phyloP scores from a whole-genome alignment of 2,113 vertebrate species.

The Taxidea taxus region DNA sequence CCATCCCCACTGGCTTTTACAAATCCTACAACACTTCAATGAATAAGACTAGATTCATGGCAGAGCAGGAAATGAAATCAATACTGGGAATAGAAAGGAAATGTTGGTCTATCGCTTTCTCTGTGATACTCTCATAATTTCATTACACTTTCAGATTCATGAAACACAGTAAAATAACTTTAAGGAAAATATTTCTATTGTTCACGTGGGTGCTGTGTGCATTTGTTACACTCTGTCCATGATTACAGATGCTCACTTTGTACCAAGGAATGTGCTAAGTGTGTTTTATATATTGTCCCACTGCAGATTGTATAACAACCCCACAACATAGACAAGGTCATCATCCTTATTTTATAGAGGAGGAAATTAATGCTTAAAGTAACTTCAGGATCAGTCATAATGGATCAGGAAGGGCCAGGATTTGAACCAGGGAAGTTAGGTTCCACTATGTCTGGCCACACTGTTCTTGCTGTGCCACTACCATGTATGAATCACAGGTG shows the following conservation, averaged over 20 bases:
- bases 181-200: neutral
- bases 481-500: neutral
- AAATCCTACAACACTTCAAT: neutral
- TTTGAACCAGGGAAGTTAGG: neutral
- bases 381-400: neutral
- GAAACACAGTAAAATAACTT: neutral
- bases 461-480: fast-evolving
- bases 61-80: neutral
- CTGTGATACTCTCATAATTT: neutral
- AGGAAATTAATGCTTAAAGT: neutral
- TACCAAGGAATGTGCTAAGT: neutral
- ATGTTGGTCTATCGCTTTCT: neutral
- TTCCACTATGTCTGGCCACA: too few relatives aligned
- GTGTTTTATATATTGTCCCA: neutral
- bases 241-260: neutral
- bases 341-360: neutral
- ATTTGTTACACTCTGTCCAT: neutral
- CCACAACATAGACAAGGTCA: neutral
- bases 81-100: neutral
- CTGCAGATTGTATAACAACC: neutral
- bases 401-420: neutral
- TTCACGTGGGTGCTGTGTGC: neutral
- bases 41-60: neutral
- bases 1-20: neutral
- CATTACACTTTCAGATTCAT: neutral